These are phyloP conservation scores for Monochamus saltuarius DNA, from an alignment of 1,140 invertebrate species.

Conservation along the genomic window DNA sequence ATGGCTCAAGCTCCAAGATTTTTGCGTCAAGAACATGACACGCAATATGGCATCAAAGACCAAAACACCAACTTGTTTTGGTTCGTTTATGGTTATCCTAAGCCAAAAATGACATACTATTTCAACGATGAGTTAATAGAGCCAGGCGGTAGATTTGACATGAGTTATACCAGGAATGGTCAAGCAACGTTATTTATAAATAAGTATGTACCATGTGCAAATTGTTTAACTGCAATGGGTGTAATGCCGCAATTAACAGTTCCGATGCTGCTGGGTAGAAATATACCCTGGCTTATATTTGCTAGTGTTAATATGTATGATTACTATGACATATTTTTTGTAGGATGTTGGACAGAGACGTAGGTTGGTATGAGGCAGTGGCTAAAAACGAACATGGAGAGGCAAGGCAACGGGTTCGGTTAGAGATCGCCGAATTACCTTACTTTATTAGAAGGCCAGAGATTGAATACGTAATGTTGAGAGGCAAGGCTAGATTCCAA, in stretches of 20 bases:
- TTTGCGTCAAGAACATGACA: constrained; percentile 79
- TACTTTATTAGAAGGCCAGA: constrained; percentile 83
- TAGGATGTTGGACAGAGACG: constrained; percentile 85
- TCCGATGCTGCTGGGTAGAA: background rate
- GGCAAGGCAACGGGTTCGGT: constrained; percentile 76
- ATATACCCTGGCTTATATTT: background rate
- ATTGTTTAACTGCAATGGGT: background rate
- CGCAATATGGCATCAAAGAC: constrained; percentile 84
- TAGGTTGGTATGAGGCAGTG: constrained; percentile 91
- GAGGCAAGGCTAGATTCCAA: constrained; percentile 74
- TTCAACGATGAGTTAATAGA: constrained; percentile 83
- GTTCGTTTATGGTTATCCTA: constrained; percentile 92
- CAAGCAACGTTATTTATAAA: constrained; percentile 85
- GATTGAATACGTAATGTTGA: constrained; percentile 74
- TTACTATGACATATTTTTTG: constrained; percentile 16
- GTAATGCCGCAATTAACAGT: background rate
- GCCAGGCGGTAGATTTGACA: constrained; percentile 77
- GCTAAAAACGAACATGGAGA: constrained; percentile 92
- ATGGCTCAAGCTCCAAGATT: constrained; percentile 81
- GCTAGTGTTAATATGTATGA: background rate
- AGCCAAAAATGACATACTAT: constrained; percentile 85
- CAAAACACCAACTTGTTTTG: constrained; percentile 85
- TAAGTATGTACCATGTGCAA: constrained; percentile 59
- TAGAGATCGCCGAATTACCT: constrained; percentile 91
- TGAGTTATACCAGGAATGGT: constrained; percentile 84